Base-by-base conservation (phyloP, 2,113 vertebrate species). In the Ranitomeya imitator region DNA sequence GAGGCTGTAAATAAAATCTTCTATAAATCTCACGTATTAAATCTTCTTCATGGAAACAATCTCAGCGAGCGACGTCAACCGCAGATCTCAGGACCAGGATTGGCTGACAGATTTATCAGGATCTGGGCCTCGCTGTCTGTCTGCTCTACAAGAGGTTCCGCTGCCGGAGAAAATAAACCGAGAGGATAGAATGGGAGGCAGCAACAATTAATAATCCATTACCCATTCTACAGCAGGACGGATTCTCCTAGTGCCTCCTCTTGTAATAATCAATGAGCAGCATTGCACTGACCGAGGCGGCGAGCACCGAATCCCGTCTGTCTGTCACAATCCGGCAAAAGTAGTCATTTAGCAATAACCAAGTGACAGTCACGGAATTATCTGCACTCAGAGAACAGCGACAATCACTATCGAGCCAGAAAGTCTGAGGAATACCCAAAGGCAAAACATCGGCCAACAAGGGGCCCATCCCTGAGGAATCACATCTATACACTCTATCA, bases 311-410 rank as follows among this genome's bases (percentile, higher is more conserved):
- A 59, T 74, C 65, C 79, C 86, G 95, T 92, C 91, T 94, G 94
- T 93, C 90, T 18, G 0, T 91, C 91, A 91, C 91, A 89, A 91
- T 76, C 63, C 93, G 90, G 90, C 93, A 94, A 93, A 93, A 91
- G 91, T 92, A 93, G 92, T 94, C 94, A 94, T 94, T 94, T 94
- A 94, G 92, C 94, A 94, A 95, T 93, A 94, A 93, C 92, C 92
- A 91, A 87, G 94, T 93, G 94, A 92, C 91, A 88, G 92, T 91
- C 90, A 93, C 86, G 92, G 94, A 95, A 93, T 94, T 95, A 95
- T 95, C 94, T 94, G 95, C 94, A 94, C 91, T 92, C 31, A 6
- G n/a, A 55, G 15, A 67, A 60, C 52, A 26, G 57, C 67, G n/a
- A 19, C 79, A 61, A 83, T 83, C 6, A 37, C 26, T 65, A 67